A percentile compares a stretch with the other conserved stretches of the same genome.
Evolutionary conservation across 2,888 invertebrate species (phyloP).

Genomic region (Bibio marci): DNA sequence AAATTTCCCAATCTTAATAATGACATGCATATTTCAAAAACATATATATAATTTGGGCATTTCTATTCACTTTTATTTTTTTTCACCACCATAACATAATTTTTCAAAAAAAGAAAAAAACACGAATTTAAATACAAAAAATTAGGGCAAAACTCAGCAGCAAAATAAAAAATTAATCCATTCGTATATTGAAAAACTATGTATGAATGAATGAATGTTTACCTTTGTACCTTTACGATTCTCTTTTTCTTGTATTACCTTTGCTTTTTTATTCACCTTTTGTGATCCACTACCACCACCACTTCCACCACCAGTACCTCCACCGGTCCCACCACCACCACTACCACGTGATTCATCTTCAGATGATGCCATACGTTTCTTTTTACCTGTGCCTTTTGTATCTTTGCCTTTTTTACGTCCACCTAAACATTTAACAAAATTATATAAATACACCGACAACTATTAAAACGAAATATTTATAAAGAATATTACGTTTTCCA

Average conservation of each 20-base stretch:
- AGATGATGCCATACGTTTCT: slow-evolving; percentile 31
- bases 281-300: slow-evolving; percentile 22
- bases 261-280: slow-evolving; percentile 30
- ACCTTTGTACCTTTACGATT: slow-evolving; percentile 31
- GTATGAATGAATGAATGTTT: slow-evolving; percentile 16
- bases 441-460: slow-evolving; percentile 3
- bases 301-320: slow-evolving; percentile 14
- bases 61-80: no score
- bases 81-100: no score
- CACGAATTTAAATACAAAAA: no score
- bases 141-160: no score
- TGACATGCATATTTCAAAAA: no score
- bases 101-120: no score
- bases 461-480: not conserved
- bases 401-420: slow-evolving; percentile 55
- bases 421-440: slow-evolving; percentile 27
- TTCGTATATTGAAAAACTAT: no score
- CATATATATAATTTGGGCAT: no score
- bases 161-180: no score
- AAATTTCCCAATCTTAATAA: no score
- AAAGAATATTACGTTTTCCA: slow-evolving; percentile 33
- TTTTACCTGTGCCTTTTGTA: slow-evolving; percentile 35
- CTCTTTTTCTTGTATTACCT: slow-evolving; percentile 34
- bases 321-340: slow-evolving; percentile 10
- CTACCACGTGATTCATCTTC: slow-evolving; percentile 23